phyloP scores from a whole-genome alignment of 2,797 vertebrate species.

The Furcifer pardalis region DNA sequence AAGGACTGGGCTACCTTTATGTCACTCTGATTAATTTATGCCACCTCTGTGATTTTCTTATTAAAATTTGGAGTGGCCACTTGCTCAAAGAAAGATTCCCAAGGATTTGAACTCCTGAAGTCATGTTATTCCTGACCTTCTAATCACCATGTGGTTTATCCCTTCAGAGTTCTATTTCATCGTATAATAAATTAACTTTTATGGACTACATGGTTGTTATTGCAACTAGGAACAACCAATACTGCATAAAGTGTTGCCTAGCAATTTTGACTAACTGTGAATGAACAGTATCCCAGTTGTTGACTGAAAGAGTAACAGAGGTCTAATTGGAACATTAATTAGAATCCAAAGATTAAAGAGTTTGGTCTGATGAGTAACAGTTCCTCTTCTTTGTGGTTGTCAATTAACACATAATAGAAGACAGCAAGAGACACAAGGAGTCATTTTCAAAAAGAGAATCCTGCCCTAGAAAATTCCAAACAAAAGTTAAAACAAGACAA shows the following conservation, averaged over 20 bases:
- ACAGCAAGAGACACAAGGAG: not conserved
- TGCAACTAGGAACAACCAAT: not conserved
- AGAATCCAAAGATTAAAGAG: conserved; percentile 18
- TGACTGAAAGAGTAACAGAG: conserved; percentile 4
- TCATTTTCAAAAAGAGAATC: not conserved
- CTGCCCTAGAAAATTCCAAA: not conserved
- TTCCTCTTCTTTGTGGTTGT: not conserved
- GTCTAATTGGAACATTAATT: conserved; percentile 31
- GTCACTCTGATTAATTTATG: too few species aligned
- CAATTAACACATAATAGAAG: not conserved
- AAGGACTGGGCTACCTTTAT: too few species aligned
- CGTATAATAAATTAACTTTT: not conserved
- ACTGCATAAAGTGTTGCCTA: conserved; percentile 9
- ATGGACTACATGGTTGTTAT: not conserved
- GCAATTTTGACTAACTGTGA: conserved; percentile 3
- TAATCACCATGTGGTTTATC: not conserved
- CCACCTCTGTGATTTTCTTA: not conserved
- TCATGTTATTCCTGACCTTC: not conserved
- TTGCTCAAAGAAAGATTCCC: not conserved
- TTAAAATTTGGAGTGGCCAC: not conserved
- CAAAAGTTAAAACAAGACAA: not conserved
- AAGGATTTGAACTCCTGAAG: not conserved
- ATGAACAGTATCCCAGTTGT: conserved; percentile 8
- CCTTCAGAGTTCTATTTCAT: not conserved
- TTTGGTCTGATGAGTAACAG: conserved; percentile 7